These are phyloP conservation scores for Scopus umbretta DNA, from an alignment of 2,113 vertebrate genomes.

Conservation along the genomic window DNA sequence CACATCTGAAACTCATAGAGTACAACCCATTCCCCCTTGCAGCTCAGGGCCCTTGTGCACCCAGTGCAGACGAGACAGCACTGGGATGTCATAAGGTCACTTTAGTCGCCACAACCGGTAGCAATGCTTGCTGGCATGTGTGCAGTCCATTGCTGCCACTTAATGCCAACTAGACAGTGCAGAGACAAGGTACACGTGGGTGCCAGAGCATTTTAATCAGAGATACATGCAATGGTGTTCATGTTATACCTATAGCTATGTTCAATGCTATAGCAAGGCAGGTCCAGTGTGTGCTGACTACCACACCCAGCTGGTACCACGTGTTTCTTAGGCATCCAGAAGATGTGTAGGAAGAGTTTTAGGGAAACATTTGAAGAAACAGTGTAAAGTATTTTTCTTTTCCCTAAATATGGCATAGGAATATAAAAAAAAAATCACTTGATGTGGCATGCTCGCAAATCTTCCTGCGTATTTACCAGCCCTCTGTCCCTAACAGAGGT, in stretches of 20 bases:
- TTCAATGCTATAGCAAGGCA: background rate
- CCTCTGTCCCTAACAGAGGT: background rate
- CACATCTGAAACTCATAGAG: background rate
- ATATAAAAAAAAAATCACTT: background rate
- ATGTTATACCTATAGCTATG: too few species aligned
- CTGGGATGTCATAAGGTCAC: accelerated
- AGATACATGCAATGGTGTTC: background rate
- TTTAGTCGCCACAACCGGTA: background rate
- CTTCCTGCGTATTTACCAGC: background rate
- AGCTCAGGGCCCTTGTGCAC: background rate
- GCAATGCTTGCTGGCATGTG: accelerated
- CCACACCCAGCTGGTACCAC: accelerated
- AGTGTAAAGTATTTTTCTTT: background rate
- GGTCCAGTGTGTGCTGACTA: accelerated
- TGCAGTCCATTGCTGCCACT: accelerated
- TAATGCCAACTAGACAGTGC: accelerated
- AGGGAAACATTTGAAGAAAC: background rate
- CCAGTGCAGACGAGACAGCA: accelerated
- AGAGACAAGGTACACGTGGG: accelerated
- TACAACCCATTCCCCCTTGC: background rate
- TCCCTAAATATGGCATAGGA: background rate
- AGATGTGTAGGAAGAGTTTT: background rate
- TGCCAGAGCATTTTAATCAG: background rate
- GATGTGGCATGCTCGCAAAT: background rate
- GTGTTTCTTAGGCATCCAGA: background rate